Evolutionary conservation across 2,113 vertebrate species (phyloP), one percentile per base, ranked within the genome.

Genomic region (Hippocampus mohnikei): DNA sequence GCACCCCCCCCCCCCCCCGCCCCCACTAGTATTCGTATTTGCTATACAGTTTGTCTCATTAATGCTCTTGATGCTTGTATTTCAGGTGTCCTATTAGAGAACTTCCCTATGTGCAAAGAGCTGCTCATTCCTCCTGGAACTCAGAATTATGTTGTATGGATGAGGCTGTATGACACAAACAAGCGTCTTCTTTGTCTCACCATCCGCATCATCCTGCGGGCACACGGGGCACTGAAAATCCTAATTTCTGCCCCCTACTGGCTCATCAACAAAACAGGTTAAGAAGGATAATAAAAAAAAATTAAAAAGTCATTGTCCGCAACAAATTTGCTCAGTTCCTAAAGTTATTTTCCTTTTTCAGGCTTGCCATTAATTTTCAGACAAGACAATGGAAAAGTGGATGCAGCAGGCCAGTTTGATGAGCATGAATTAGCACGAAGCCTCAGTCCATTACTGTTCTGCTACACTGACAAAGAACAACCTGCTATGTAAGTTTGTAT

Each of bases 241-340:
- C 91, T 96, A 0, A 94, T 99, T 61, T 98, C 94, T 13, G 92
- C 96, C 12, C 95, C 97, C 0, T 98, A 99, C 46, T 98, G 97
- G 96, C 90, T 99, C 2, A 92, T 96, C 78, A 99, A 98, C 88
- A 99, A 99, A 88, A 98, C 97, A 42, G 96, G 97, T 97, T 65
- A 25, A 27, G 37, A 15, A 2, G 33, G 8, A 44, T 25, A 3
- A 23, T 25, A 15, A 42, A 3, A 64, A 15, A 15, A 15, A 42
- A 33, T 23, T 5, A 63, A 44, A 44, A 21, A 21, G 7, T 5
- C 8, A 11, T 23, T 64, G 13, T 16, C 40, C 7, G 15, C 10
- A 44, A 9, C 12, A 44, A 7, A 44, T 21, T 25, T 23, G 41
- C 11, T 64, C 15, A 16, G 66, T 74, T 18, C 0, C 20, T 78